Evolutionary conservation across 2,113 vertebrate genomes (phyloP).

Genomic region (Passer montanus): DNA sequence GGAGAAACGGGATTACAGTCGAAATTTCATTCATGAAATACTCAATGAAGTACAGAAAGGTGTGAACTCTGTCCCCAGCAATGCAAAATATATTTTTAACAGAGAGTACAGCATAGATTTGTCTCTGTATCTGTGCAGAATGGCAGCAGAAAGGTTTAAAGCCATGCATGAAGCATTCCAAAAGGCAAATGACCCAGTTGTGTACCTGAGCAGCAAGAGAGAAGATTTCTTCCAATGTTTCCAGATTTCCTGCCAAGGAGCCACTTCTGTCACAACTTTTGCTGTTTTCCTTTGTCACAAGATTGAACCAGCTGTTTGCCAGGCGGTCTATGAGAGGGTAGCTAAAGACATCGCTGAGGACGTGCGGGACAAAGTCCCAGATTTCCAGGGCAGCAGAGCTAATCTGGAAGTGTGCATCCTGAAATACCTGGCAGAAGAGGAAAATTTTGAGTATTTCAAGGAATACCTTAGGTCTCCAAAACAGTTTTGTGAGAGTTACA

Average conservation of each 20-base stretch:
- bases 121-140: no score
- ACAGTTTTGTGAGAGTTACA: constrained; percentile 47
- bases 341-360: constrained; percentile 53
- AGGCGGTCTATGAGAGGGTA: constrained; percentile 30
- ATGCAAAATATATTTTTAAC: not conserved
- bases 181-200: not conserved
- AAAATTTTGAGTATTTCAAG: constrained; percentile 69
- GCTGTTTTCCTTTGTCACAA: constrained; percentile 71
- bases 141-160: no score
- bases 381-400: constrained; percentile 69
- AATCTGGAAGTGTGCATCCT: constrained; percentile 76
- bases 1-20: constrained; percentile 9
- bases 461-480: constrained; percentile 47
- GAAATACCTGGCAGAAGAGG: constrained; percentile 71
- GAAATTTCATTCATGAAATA: constrained; percentile 52
- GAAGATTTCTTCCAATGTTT: constrained; percentile 31
- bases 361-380: constrained; percentile 43
- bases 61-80: not conserved
- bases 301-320: constrained; percentile 29
- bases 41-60: not conserved
- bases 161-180: no score
- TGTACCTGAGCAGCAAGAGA: constrained; percentile 66
- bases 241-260: constrained; percentile 24
- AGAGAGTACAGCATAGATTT: not conserved
- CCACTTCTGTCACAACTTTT: constrained; percentile 65